Base-by-base conservation (phyloP, 2,888 invertebrate genomes). In the Diabrotica balteata region DNA sequence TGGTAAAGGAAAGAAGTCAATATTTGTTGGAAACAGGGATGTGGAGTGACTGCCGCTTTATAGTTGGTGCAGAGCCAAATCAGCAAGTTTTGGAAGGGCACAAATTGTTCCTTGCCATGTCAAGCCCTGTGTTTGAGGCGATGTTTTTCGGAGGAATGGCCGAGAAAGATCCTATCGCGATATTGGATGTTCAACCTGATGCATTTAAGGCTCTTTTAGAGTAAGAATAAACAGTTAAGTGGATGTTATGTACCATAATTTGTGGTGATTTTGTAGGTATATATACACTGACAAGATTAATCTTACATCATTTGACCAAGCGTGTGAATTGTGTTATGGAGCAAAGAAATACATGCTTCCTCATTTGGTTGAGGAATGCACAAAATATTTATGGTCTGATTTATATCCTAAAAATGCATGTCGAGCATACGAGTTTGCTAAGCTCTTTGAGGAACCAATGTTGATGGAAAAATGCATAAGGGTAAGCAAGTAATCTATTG, bases 311-410 rank as follows among this genome's bases (percentile, higher is more conserved):
- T 94, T 95, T 80, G 94, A 94, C 77, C 91, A 94, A 79, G 94
- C 94, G 0, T 94, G 94, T 81, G 94, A 95, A 77, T 82, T 95
- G 47, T 95, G 94, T 80, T 95, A 95, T 81, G 93, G 92, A 63
- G 94, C 94, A 8, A 95, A 95, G 79, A 95, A 95, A 79, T 95
- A 95, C 77, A 93, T 95, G 91, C 82, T 95, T 64, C 94, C 94
- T 0, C 90, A 91, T 81, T 86, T 95, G 8, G 93, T 94, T 0
- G 91, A 93, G 72, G 91, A 93, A 75, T 95, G 95, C 80, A 94
- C 93, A 0, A 89, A 90, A 71, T 94, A 90, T 78, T 84, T 95
- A n/a, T 94, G 94, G 93, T 90, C 91, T 0, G 92, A 93, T 80
- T 82, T 93, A 49, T 89, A 90, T 68, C 91, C 93, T 0, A 90